Evolutionary conservation across 1,140 invertebrate genomes (phyloP).

Genomic region (Brachionus calyciflorus): DNA sequence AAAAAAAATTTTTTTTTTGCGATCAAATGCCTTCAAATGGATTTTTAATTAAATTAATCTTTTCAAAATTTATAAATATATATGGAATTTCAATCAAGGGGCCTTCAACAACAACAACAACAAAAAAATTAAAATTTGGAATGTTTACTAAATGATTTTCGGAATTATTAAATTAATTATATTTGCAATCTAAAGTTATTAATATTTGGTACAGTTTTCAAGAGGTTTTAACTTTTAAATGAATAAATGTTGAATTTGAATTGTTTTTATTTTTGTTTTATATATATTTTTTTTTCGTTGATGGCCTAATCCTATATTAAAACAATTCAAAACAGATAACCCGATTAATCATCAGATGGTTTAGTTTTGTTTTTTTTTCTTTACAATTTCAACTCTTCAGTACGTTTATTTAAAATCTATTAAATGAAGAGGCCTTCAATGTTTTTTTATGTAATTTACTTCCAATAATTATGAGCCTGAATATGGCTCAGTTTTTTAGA

Average conservation of each 20-base stretch:
- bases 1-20: too few relatives aligned
- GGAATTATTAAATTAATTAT: not conserved
- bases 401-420: too few relatives aligned
- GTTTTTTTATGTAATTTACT: too few relatives aligned
- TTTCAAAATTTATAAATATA: too few relatives aligned
- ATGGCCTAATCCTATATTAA: not conserved
- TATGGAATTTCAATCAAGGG: conserved; percentile 21
- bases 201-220: conserved; percentile 29
- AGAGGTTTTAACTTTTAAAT: not conserved
- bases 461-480: too few relatives aligned
- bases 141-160: conserved; percentile 24
- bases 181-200: conserved; percentile 33
- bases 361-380: not conserved
- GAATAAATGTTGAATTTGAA: too few relatives aligned
- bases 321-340: conserved; percentile 12
- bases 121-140: conserved; percentile 9
- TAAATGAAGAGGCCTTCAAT: too few relatives aligned
- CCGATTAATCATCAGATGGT: conserved; percentile 31
- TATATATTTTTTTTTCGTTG: not conserved
- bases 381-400: conserved; percentile 4
- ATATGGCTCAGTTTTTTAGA: too few relatives aligned
- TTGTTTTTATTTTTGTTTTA: not conserved
- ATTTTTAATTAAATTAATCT: conserved; percentile 38
- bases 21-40: conserved; percentile 9
- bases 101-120: not conserved